Base-by-base conservation (phyloP, 2,797 vertebrate species). In the Tokudaia tokunoshimensis region DNA sequence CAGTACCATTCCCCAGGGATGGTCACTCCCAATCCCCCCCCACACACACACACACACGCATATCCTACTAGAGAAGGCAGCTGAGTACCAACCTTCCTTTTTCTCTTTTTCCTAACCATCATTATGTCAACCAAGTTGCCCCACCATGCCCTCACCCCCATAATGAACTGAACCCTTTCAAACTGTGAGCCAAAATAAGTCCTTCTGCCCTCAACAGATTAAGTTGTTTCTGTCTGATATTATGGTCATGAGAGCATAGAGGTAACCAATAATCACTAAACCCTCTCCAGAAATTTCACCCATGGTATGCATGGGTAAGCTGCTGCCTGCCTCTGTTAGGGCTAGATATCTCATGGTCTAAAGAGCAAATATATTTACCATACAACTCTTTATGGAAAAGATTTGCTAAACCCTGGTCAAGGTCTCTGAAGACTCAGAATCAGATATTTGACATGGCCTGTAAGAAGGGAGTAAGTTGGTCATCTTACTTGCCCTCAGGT, bases 361-460 rank as follows among this genome's bases (percentile, higher is more conserved):
- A 82, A 57, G 3, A 59, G 57, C 29, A 87, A 76, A 79, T 8
- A 19, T 37, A n/a, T 74, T 91, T 87, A 82, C 26, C 50, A 2
- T 55, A 34, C 78, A 14, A 26, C 6, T 13, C 26, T 94, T 91
- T 74, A 81, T 9, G 72, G 83, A 41, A 72, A 95, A 92, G n/a
- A 11, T 63, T 91, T 82, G 75, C 34, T 63, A 81, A 57, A 59
- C 6, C 5, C 29, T 91, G 7, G 31, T 92, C 86, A 92, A 94
- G 47, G 84, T 82, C 79, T 44, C 92, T 72, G 44, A 4, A 95
- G 50, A 41, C 70, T 91, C 3, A 93, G 75, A 92, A 88, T 63
- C 52, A 34, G 34, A 91, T 29, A 89, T 55, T 6, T 75, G 34
- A 34, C 24, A 37, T 74, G 12, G 34, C 76, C 37, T 4, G 55